phyloP scores from a whole-genome alignment of 2,797 vertebrate species.

The Xenops minutus region DNA sequence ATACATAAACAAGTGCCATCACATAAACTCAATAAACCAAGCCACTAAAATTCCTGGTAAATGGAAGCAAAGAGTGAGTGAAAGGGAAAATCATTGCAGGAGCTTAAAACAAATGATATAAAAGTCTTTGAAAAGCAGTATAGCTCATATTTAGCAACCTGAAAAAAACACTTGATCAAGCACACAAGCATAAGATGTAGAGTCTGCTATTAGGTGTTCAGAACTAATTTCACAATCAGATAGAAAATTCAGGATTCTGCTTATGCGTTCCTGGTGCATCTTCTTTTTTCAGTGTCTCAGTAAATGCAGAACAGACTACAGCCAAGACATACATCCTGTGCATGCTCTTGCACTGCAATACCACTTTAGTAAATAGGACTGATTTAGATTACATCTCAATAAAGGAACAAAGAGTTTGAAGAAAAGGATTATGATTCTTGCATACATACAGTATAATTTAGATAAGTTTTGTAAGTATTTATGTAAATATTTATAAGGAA shows the following conservation, averaged over 20 bases:
- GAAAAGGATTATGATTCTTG: background rate
- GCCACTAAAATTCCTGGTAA: background rate
- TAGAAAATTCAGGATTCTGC: background rate
- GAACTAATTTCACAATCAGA: background rate
- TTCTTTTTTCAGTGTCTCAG: background rate
- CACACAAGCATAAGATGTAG: background rate
- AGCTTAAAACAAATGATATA: background rate
- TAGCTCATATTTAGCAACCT: background rate
- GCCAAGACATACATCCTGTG: fast-evolving
- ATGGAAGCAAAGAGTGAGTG: background rate
- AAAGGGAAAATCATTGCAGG: background rate
- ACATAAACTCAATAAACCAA: background rate
- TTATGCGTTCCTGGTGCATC: background rate
- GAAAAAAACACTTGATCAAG: background rate
- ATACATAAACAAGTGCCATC: constrained; percentile 10
- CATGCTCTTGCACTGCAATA: fast-evolving
- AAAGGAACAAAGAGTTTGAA: background rate
- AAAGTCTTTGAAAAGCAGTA: background rate
- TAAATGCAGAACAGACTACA: background rate
- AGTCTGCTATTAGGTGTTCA: background rate
- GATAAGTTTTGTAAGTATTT: background rate
- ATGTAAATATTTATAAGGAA: background rate
- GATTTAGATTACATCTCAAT: background rate
- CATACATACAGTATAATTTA: background rate
- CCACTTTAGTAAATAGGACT: background rate